Percentiles rank a stretch among this genome's conserved stretches.
Conservation (phyloP, 1,140 invertebrate species). For the Nymphalis io region DNA sequence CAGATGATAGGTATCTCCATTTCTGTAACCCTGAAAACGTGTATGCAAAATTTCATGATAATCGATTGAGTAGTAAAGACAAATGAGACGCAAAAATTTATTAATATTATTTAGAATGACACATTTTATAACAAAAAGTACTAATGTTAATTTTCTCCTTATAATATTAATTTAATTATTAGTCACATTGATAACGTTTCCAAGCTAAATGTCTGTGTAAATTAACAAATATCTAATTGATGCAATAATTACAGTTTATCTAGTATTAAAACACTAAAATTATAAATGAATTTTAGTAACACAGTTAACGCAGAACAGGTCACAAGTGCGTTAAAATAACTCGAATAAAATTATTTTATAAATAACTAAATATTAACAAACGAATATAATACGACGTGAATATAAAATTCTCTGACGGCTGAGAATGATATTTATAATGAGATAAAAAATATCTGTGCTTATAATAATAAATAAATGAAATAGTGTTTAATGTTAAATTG, state of each 20-base stretch:
- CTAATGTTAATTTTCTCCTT: neutral
- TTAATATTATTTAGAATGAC: no score
- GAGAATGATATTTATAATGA: no score
- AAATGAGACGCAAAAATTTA: no score
- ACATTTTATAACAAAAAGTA: neutral
- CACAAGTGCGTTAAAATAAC: neutral
- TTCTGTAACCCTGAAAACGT: no score
- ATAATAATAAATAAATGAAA: no score
- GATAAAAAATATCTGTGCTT: no score
- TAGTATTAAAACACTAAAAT: neutral
- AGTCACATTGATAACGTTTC: neutral
- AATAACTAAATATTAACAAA: neutral
- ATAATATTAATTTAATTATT: neutral
- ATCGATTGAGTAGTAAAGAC: no score
- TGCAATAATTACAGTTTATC: neutral
- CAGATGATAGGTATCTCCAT: no score
- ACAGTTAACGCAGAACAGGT: neutral
- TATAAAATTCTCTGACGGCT: no score
- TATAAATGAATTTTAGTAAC: neutral
- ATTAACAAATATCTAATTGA: neutral
- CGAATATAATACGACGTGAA: neutral
- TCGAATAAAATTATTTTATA: neutral
- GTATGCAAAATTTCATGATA: no score
- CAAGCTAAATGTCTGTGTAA: constrained; percentile 5
- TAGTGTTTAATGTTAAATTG: no score